Evolutionary conservation across 2,888 invertebrate genomes (phyloP), one percentile per base, ranked within the genome.

Genomic region (Halocaridina rubra): DNA sequence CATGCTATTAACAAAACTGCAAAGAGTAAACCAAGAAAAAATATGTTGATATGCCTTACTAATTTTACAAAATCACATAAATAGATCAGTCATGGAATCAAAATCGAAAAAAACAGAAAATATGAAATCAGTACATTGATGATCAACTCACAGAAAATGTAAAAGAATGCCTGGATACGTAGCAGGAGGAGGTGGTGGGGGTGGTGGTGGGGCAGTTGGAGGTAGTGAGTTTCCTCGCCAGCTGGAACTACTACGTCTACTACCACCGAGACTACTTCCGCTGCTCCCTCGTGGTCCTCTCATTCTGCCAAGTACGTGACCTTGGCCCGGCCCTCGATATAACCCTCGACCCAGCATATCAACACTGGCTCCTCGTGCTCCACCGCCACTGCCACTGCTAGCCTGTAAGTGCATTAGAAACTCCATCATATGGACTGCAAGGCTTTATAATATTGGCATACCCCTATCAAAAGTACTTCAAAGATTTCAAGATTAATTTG

Each of bases 141-240:
- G 76, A 67, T 39, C 27, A 53, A 84, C 88, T 88, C 61, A 88
- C 92, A 92, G 90, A 92, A 97, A 96, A 92, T 97, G 97, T 85
- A 97, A 93, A 90, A 97, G 93, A 92, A 97, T 94, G 90, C 95
- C 95, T 85, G 95, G 94, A 91, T 95, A 95, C n/a, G 93, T 92
- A 61, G 93, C 92, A 33, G 86, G 84, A 46, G 88, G 81, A 30
- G 85, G 89, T 30, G 88, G 86, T 24, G 86, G 88, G 29, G 85
- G 85, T 19, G 84, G 80, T 24, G 80, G 59, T 74, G 87, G 86
- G 59, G 79, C 79, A 13, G 84, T 71, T 53, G 84, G 88, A 72
- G 88, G 91, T 29, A 85, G 75, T 39, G 74, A 80, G 16, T 79
- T 81, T n/a, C 86, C 86, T 76, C 86, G 75, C 86, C 86, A 86